Evolutionary conservation across 2,797 vertebrate genomes (phyloP).

Genomic region (Dendrocincla tyrannina): DNA sequence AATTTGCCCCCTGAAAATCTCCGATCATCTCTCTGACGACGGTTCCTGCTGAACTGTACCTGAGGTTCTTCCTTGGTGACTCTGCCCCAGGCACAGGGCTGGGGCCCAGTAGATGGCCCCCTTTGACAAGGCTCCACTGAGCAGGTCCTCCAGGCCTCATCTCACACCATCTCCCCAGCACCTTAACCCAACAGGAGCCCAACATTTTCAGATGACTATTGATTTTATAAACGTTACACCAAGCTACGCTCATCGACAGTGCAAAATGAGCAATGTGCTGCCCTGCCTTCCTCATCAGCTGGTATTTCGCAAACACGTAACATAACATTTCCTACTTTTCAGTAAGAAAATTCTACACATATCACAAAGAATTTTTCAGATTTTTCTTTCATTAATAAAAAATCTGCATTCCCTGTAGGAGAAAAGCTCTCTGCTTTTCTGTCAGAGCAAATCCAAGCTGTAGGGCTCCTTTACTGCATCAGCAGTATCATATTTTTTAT

Average conservation of each 20-base stretch:
- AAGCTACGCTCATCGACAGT: not conserved
- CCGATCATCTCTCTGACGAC: not conserved
- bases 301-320: not conserved
- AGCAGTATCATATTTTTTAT: not conserved
- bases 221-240: constrained; percentile 3
- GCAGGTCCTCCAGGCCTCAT: not conserved
- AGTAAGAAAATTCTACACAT: not conserved
- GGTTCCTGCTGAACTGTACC: not conserved
- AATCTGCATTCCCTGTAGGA: not conserved
- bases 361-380: not conserved
- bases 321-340: not conserved
- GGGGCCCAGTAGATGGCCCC: constrained; percentile 59
- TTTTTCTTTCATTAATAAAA: not conserved
- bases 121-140: not conserved
- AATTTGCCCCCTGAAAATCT: not conserved
- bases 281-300: not conserved
- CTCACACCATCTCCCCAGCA: not conserved
- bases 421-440: not conserved
- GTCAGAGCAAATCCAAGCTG: not conserved
- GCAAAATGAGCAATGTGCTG: not conserved
- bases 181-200: not conserved
- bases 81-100: not conserved
- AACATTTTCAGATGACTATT: not conserved
- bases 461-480: not conserved
- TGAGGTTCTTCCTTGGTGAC: not conserved